Conservation (phyloP, 2,797 vertebrate species). For the Perodicticus potto region DNA sequence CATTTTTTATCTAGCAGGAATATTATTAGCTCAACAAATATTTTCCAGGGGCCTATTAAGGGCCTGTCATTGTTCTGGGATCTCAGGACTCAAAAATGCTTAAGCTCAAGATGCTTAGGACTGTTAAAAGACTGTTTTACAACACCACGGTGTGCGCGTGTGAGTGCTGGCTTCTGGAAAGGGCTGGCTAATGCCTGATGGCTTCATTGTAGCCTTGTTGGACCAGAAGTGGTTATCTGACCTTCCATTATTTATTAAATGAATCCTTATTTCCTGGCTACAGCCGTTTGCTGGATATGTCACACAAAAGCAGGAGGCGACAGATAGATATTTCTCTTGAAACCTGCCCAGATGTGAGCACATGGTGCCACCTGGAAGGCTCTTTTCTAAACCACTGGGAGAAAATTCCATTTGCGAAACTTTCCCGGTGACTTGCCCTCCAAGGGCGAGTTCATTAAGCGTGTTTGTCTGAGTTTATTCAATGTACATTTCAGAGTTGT, state of each 20-base stretch:
- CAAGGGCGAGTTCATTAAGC: neutral
- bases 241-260: neutral
- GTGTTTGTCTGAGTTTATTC: neutral
- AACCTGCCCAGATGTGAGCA: neutral
- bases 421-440: neutral
- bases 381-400: neutral
- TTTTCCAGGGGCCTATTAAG: slow-evolving; percentile 15
- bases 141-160: neutral
- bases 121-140: neutral
- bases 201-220: neutral
- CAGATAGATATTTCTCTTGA: neutral
- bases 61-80: neutral
- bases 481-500: neutral
- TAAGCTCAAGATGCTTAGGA: neutral
- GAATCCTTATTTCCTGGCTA: neutral
- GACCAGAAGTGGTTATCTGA: neutral
- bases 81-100: neutral
- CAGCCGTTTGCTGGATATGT: neutral
- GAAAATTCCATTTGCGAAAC: neutral
- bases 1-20: neutral
- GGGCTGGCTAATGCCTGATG: neutral
- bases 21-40: neutral
- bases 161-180: neutral
- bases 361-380: neutral
- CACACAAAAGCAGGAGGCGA: neutral